Conservation (phyloP, 1,140 invertebrate species). For the Ganaspis sp. region DNA sequence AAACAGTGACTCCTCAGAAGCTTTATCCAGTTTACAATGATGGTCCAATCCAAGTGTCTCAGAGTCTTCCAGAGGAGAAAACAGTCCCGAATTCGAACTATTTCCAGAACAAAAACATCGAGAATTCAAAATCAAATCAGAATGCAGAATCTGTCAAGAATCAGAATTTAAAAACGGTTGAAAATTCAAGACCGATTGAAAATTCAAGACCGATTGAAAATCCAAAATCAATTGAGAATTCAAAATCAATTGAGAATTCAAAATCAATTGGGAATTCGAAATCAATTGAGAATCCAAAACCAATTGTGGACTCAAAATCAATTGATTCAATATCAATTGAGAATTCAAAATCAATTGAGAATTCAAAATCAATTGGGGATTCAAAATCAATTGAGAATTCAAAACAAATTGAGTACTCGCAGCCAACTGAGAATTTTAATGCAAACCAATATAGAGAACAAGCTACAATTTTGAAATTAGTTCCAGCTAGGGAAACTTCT, state of each 20-base stretch:
- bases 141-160: slow-evolving; percentile 48
- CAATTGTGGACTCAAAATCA: too few relatives aligned
- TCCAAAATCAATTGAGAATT: background rate
- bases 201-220: slow-evolving; percentile 8
- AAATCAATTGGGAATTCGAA: background rate
- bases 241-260: background rate
- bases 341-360: too few relatives aligned
- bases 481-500: background rate
- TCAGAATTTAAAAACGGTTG: background rate
- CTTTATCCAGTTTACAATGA: slow-evolving; percentile 49
- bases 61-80: slow-evolving; percentile 39
- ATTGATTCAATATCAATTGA: too few relatives aligned
- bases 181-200: background rate
- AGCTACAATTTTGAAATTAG: background rate
- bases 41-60: background rate
- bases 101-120: slow-evolving; percentile 20
- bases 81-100: background rate
- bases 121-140: slow-evolving; percentile 34
- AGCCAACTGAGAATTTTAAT: too few relatives aligned
- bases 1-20: slow-evolving; percentile 50
- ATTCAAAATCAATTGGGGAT: too few relatives aligned
- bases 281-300: too few relatives aligned
- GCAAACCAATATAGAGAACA: background rate
- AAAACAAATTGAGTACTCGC: too few relatives aligned
- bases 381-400: too few relatives aligned